Base-by-base conservation (phyloP, 2,113 vertebrate genomes). In the Silurus glanis region DNA sequence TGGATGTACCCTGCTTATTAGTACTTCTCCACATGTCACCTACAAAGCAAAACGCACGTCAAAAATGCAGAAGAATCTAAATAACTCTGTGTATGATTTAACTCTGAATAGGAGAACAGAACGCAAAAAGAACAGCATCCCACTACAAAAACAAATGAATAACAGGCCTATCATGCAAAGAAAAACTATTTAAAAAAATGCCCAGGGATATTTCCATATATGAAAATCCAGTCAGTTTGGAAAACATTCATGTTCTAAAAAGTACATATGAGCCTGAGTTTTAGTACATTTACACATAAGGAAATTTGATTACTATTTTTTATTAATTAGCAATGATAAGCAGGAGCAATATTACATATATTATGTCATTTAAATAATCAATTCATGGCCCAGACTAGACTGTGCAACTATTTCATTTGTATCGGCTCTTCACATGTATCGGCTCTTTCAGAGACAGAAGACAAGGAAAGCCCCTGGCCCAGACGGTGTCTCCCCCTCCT, bases 1-100 rank as follows among this genome's bases (percentile, higher is more conserved):
- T 51, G 0, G 97, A 98, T 0, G 96, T 95, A 13, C 90, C 94
- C 72, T 97, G 95, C 82, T 94, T 94, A 78, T 95, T 95, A 69
- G 96, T 96, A 1, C 92, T 90, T 89, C 96, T 96, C 98, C 98
- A 99, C 81, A 94, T 92, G 87, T 98, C 96, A 69, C 96, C 98
- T 99, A 90, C 14, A 16, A 58, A 83, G 62, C 45, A 28, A 79
- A 71, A 85, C 49, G 56, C 84, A 56, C 13, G 47, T 23, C 19
- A 53, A 37, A 6, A 28, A 49, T 49, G 28, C 28, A 51, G 4
- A 23, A 74, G 9, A 23, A 49, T 21, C n/a, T 23, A 47, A 71
- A 71, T 47, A 17, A 23, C 56, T 58, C 45, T 72, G 37, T 47
- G 3, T 19, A 47, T 49, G 16, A 17, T 71, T 6, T 45, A 17